Evolutionary conservation across 2,888 invertebrate species (phyloP).

Genomic region (Rutpela maculata): DNA sequence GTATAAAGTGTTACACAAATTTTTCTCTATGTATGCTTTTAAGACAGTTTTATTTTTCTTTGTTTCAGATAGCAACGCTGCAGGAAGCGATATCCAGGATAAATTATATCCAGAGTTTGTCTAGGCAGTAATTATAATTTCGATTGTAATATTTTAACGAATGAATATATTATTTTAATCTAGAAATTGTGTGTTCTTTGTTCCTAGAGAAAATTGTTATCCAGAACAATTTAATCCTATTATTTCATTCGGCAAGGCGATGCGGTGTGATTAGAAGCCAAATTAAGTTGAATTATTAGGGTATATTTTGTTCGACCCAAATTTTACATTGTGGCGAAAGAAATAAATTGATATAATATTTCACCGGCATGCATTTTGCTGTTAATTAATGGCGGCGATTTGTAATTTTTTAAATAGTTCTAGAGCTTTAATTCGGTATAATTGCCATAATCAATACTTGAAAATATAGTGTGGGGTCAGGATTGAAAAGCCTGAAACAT

Average conservation of each 20-base stretch:
- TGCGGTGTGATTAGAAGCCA: background rate
- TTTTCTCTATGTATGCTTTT: no score
- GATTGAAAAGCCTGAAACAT: background rate
- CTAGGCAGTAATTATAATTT: background rate
- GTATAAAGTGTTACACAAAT: no score
- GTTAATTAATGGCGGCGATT: conserved; percentile 21
- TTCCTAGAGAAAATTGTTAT: conserved; percentile 3
- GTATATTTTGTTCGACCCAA: conserved; percentile 3
- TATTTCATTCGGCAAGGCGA: background rate
- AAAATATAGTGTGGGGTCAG: background rate
- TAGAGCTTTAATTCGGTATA: background rate
- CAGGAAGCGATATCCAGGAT: conserved; percentile 66
- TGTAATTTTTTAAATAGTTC: conserved; percentile 28
- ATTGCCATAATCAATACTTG: conserved; percentile 8
- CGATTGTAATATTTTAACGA: background rate
- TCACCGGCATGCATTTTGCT: conserved; percentile 17
- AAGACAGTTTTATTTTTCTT: no score
- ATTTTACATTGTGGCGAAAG: conserved; percentile 28
- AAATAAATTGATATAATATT: conserved; percentile 30
- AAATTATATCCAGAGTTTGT: conserved; percentile 55
- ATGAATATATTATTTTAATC: conserved; percentile 12
- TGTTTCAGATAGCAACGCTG: conserved; percentile 62
- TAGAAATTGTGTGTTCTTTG: conserved; percentile 9
- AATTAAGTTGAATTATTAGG: conserved; percentile 38
- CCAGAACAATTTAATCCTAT: background rate